phyloP scores from a whole-genome alignment of 23 tunicate species.

The Diplosoma virens region DNA sequence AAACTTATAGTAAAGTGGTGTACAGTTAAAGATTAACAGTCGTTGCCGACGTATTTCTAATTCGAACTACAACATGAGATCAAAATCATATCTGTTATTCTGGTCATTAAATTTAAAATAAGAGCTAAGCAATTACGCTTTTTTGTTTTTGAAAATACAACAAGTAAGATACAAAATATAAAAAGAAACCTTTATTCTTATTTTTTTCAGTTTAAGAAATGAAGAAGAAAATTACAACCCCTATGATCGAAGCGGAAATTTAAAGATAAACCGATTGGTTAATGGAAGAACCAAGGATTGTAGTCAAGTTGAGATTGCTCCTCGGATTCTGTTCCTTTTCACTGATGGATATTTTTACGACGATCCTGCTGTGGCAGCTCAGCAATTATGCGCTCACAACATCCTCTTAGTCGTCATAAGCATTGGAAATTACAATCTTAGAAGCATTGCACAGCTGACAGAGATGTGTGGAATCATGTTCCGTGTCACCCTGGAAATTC shows the following conservation, averaged over 20 bases:
- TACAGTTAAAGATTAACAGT: no score
- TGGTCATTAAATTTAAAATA: no score
- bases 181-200: neutral
- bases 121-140: no score
- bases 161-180: neutral
- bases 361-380: conserved; percentile 57
- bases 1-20: no score
- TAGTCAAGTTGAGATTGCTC: neutral
- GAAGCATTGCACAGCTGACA: conserved; percentile 37
- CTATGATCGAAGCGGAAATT: neutral
- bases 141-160: no score
- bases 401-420: conserved; percentile 67
- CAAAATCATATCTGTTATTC: no score
- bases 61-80: no score
- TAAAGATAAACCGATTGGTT: neutral
- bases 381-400: conserved; percentile 57
- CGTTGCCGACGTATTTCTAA: no score
- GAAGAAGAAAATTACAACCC: neutral
- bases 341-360: conserved; percentile 71
- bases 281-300: neutral
- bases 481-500: conserved; percentile 29
- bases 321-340: conserved; percentile 59
- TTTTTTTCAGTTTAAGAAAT: neutral
- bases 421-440: conserved; percentile 27
- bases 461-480: conserved; percentile 53